Evolutionary conservation across 2,113 vertebrate genomes (phyloP).

Genomic region (Nannospalax galili): DNA sequence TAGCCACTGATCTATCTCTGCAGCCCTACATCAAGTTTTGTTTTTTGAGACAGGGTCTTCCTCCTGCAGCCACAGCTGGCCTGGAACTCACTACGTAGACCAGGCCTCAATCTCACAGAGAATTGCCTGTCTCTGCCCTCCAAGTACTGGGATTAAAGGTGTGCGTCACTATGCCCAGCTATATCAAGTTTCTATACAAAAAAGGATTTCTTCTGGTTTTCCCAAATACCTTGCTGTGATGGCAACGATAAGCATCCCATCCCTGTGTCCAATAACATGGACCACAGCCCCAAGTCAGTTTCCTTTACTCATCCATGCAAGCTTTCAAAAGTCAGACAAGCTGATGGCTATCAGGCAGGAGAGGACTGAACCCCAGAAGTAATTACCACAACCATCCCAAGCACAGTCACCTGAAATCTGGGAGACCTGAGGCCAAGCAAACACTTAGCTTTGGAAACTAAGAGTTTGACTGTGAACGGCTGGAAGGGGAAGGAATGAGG

Average conservation of each 20-base stretch:
- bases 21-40: too few species aligned
- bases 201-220: slow-evolving; percentile 50
- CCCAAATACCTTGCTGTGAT: slow-evolving; percentile 70
- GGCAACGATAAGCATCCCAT: slow-evolving; percentile 23
- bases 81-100: too few species aligned
- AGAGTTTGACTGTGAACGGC: slow-evolving; percentile 82
- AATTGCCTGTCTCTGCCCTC: too few species aligned
- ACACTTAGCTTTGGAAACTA: slow-evolving; percentile 86
- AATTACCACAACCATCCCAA: slow-evolving; percentile 86
- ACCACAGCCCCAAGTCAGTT: slow-evolving; percentile 20
- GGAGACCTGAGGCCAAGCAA: slow-evolving; percentile 82
- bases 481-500: slow-evolving; percentile 69
- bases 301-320: slow-evolving; percentile 48
- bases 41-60: too few species aligned
- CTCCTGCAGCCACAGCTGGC: too few species aligned
- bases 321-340: slow-evolving; percentile 67
- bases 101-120: too few species aligned
- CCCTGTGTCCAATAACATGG: slow-evolving; percentile 54
- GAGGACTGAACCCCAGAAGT: slow-evolving; percentile 79
- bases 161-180: too few species aligned
- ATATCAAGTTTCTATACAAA: neutral
- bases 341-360: slow-evolving; percentile 72
- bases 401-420: slow-evolving; percentile 84
- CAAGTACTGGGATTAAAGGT: too few species aligned
- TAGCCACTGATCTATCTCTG: too few species aligned